Percentiles rank a stretch among this genome's conserved stretches.
These are phyloP conservation scores for Carettochelys insculpta DNA, from an alignment of 2,113 vertebrate genomes.

Conservation along the genomic window DNA sequence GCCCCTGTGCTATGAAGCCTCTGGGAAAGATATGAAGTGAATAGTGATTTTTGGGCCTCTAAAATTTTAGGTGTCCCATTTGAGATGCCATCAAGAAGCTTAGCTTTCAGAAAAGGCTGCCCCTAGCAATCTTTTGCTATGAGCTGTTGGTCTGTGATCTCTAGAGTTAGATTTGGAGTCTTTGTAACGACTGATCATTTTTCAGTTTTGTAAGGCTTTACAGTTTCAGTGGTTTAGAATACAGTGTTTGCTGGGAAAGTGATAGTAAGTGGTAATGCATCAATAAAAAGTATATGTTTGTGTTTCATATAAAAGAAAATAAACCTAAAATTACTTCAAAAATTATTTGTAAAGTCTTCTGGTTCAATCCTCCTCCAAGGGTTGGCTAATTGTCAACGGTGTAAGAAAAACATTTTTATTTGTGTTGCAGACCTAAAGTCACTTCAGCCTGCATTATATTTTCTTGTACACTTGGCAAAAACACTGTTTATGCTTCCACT, in stretches of 20 bases:
- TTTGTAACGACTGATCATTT: background rate
- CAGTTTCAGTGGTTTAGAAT: background rate
- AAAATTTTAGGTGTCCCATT: background rate
- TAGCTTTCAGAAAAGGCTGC: background rate
- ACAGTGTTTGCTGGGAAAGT: background rate
- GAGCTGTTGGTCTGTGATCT: background rate
- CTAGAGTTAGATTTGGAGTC: background rate
- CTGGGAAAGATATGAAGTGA: background rate
- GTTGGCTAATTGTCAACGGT: background rate
- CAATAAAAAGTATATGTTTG: background rate
- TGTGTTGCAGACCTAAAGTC: background rate
- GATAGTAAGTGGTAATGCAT: background rate
- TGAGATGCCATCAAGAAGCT: background rate
- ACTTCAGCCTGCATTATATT: background rate
- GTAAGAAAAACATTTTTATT: background rate
- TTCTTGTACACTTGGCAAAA: background rate
- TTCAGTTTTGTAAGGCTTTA: background rate
- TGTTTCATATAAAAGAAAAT: background rate
- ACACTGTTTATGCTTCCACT: background rate
- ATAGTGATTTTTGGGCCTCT: background rate
- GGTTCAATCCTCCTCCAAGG: background rate
- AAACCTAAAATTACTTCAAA: background rate
- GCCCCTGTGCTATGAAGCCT: background rate
- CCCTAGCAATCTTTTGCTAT: background rate
- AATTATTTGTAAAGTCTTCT: background rate